Conservation (phyloP, 1,140 invertebrate genomes). For the Drosophila punjabiensis region DNA sequence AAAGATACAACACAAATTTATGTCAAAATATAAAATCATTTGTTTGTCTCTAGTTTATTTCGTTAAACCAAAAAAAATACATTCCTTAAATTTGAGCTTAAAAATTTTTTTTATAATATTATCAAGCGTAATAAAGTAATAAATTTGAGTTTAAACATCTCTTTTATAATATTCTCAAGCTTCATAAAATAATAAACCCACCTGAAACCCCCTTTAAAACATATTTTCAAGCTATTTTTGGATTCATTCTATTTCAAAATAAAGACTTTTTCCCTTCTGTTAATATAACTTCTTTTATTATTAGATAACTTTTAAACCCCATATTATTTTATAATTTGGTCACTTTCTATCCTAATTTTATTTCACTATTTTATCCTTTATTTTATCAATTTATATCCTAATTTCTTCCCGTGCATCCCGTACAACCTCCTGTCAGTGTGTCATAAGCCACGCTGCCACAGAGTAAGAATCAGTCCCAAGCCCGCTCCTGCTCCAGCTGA, state of each 20-base stretch:
- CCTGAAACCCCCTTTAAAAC: neutral
- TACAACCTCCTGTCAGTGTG: constrained; percentile 9
- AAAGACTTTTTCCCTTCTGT: too few relatives aligned
- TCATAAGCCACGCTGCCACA: constrained; percentile 29
- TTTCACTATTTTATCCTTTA: too few relatives aligned
- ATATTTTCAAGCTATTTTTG: neutral
- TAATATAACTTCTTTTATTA: too few relatives aligned
- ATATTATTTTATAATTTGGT: too few relatives aligned
- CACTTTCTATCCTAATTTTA: too few relatives aligned
- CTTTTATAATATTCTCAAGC: neutral
- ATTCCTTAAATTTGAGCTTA: too few relatives aligned
- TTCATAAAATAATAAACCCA: neutral
- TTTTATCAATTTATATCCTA: too few relatives aligned
- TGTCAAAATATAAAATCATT: neutral
- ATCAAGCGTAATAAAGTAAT: neutral
- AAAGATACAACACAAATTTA: neutral
- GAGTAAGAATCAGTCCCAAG: constrained; percentile 27
- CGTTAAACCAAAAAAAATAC: too few relatives aligned
- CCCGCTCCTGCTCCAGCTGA: constrained; percentile 3
- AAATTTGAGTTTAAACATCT: too few relatives aligned
- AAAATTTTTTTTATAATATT: neutral
- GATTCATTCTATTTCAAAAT: neutral
- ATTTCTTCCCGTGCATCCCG: neutral
- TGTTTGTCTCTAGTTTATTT: neutral
- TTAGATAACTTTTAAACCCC: too few relatives aligned